Base-by-base conservation (phyloP, 2,888 invertebrate species). In the Aphidoletes aphidimyza region DNA sequence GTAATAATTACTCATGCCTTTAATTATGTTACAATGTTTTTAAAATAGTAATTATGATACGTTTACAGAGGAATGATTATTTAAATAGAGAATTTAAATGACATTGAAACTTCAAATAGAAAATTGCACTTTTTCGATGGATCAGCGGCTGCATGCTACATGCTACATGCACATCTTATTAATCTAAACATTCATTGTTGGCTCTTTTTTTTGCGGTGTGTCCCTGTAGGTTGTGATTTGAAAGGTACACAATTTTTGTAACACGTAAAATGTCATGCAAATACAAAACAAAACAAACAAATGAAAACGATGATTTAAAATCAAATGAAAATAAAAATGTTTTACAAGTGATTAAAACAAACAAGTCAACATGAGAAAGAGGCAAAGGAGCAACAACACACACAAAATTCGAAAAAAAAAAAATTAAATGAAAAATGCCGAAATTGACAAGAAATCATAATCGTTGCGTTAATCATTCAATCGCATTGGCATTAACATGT, bases 31-130 rank as follows among this genome's bases (percentile, higher is more conserved):
- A 22, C 54, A 54, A 14, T 6, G 6, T 54, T 54, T n/a, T n/a
- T n/a, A n/a, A n/a, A 22, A 54, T 54, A n/a, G 9, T 54, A 54
- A 54, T 54, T 54, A 54, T 54, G 54, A 54, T n/a, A 22, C 54
- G 22, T 54, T 54, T 54, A 47, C 14, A 9, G 17, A 17, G 47
- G 2, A 17, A 19, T 14, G 47, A 47, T 9, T 17, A 17, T 47
- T 47, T 17, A 54, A 54, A 54, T 54, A 26, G 22, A 54, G 22
- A 54, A 54, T 26, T 19, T 54, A 11, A 22, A 54, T 22, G 54
- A 54, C 54, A 54, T 54, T 54, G 54, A 54, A 30, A 69, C 26
- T 17, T 26, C 3, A 26, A 26, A 54, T 26, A 54, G 8, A 34
- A 34, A 3, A 69, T 69, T 30, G 17, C 69, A 30, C n/a, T 30